phyloP scores from a whole-genome alignment of 92 coral and sea anemone species.

The Epizoanthus illoricatus region DNA sequence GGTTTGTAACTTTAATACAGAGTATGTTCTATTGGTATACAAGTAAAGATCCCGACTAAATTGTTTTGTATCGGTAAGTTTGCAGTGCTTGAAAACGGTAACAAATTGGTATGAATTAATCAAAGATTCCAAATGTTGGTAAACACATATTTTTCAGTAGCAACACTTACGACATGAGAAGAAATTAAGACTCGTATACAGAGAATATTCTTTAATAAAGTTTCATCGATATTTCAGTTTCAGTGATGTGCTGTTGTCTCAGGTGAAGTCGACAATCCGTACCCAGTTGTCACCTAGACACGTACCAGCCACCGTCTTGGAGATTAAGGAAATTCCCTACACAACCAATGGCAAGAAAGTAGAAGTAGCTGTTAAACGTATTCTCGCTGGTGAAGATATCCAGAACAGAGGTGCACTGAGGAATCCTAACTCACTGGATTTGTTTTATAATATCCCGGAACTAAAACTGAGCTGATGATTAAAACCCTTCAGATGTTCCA shows the following conservation, averaged over 20 bases:
- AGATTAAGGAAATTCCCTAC: constrained; percentile 94
- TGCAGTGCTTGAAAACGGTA: background rate
- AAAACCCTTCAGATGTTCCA: no score
- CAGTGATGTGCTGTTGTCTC: constrained; percentile 51
- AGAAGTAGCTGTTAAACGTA: constrained; percentile 93
- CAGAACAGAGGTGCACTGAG: constrained; percentile 85
- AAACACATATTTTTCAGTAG: no score
- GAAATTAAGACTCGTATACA: no score
- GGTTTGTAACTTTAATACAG: background rate
- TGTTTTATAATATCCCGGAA: constrained; percentile 71
- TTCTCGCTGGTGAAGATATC: constrained; percentile 78
- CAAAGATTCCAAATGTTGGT: no score
- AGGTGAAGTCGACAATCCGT: constrained; percentile 65
- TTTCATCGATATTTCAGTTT: constrained; percentile 44
- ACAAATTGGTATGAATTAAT: background rate
- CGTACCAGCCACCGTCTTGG: constrained; percentile 83
- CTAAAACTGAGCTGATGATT: constrained; percentile 36
- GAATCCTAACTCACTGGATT: constrained; percentile 88
- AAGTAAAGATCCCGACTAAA: background rate
- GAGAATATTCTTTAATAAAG: no score
- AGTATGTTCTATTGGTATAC: constrained; percentile 38
- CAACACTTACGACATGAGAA: no score
- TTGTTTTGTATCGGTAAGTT: background rate
- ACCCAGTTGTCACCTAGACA: constrained; percentile 87
- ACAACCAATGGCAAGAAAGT: constrained; percentile 97